Base-by-base conservation (phyloP, 2,797 vertebrate genomes). In the Ctenopoma kingsleyae region DNA sequence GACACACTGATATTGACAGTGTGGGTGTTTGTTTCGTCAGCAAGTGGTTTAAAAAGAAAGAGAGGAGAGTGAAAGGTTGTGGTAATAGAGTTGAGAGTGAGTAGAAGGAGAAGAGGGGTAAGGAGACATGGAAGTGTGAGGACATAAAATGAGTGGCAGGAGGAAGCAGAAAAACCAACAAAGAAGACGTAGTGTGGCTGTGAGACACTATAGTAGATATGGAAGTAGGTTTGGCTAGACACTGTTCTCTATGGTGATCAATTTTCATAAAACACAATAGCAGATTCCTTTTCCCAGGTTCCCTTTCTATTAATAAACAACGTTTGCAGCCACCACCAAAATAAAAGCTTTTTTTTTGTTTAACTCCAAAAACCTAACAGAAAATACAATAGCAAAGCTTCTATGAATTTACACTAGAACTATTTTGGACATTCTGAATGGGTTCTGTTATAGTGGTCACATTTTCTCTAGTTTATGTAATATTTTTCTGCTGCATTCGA, bases 21-120 rank as follows among this genome's bases (percentile, higher is more conserved):
- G 80, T 65, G 76, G 63, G 66, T 80, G 83, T 83, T 82, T 74
- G 55, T 79, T 82, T 77, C 50, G 30, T 83, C 77, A 73, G 73
- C 58, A 44, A 30, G 60, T 32, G 8, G 47, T 4, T 36, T 55
- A 70, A 16, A 43, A 32, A 73, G 41, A 47, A 50, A 70, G 67
- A 61, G 10, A 30, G 27, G 27, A 47, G 55, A 50, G 48, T 20
- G 19, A 38, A 61, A 44, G 59, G 46, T 59, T 55, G 53, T 30
- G 58, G n/a, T 22, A 78, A 68, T 74, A 11, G 43, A 60, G 74
- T 57, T 16, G 74, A 52, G 36, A 65, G 76, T 49, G 36, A 65
- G 76, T 49, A 32, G 20, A 53, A 49, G 52, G 7, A 20, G 35
- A 41, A 16, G 17, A 40, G 46, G 40, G 13, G 4, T 41, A 5